Evolutionary conservation across 2,888 invertebrate species (phyloP).

Genomic region (Acleris literana): DNA sequence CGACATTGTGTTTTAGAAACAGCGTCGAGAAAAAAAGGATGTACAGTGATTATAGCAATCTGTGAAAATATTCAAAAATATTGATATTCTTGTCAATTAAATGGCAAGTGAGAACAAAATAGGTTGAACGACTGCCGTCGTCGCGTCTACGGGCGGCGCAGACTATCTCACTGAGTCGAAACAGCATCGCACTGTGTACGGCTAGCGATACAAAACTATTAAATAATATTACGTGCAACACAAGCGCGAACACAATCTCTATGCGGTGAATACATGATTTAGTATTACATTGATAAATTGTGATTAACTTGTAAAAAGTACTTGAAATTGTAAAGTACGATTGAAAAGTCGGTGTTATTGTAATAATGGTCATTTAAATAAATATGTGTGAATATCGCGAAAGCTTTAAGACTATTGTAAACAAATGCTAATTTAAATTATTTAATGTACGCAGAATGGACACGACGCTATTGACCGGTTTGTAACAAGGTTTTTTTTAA

Average conservation of each 20-base stretch:
- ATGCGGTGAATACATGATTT: not conserved
- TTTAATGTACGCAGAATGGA: no score
- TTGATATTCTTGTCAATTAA: slow-evolving; percentile 24
- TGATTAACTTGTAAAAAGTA: no score
- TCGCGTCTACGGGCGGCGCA: slow-evolving; percentile 39
- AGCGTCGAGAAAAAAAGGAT: slow-evolving; percentile 14
- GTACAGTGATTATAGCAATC: slow-evolving; percentile 32
- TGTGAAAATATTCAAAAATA: slow-evolving; percentile 30
- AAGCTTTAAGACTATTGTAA: no score
- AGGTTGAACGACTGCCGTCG: not conserved
- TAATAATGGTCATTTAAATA: no score
- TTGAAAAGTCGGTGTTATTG: no score
- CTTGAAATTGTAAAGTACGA: no score
- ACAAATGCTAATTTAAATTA: no score
- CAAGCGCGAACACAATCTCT: not conserved
- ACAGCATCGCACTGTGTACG: slow-evolving; percentile 57
- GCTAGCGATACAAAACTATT: slow-evolving; percentile 39
- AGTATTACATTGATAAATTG: no score
- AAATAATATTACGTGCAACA: slow-evolving; percentile 15
- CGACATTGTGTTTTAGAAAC: slow-evolving; percentile 19
- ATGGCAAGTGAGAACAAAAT: slow-evolving; percentile 8
- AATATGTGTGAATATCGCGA: no score
- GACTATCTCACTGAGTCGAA: slow-evolving; percentile 58
- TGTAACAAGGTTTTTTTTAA: no score
- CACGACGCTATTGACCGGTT: no score